These are phyloP conservation scores for Polypterus bichir DNA, from an alignment of 2,113 vertebrate species.

Conservation along the genomic window DNA sequence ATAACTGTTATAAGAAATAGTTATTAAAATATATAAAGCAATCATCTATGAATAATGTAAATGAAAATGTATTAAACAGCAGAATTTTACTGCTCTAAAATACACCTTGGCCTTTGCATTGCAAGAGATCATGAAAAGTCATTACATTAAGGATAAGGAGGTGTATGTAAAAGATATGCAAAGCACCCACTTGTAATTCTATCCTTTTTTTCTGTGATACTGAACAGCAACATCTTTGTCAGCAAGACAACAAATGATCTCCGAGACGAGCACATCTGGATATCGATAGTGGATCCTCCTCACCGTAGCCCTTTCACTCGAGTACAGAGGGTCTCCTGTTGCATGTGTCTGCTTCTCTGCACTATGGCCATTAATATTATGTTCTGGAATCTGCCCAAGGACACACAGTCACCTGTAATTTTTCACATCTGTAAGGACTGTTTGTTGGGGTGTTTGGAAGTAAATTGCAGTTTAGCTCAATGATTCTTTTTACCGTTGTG, in stretches of 20 bases:
- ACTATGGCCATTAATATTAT: constrained; percentile 70
- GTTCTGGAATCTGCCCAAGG: constrained; percentile 53
- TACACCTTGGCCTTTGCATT: too few species aligned
- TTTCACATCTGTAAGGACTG: constrained; percentile 39
- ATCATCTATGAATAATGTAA: too few species aligned
- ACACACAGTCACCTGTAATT: constrained; percentile 36
- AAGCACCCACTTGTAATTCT: neutral
- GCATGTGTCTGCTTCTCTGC: constrained; percentile 61
- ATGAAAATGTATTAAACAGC: too few species aligned
- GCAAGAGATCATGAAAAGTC: too few species aligned
- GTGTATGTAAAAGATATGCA: too few species aligned
- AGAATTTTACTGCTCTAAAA: too few species aligned
- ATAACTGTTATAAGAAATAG: too few species aligned
- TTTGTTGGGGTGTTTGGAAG: neutral
- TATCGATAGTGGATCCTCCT: constrained; percentile 55
- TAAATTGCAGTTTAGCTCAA: too few species aligned
- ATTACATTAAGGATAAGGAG: too few species aligned
- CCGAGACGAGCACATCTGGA: constrained; percentile 63
- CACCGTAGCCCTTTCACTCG: constrained; percentile 55
- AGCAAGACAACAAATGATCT: constrained; percentile 53
- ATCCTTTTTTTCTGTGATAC: neutral
- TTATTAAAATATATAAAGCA: too few species aligned
- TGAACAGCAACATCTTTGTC: constrained; percentile 55
- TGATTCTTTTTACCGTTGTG: too few species aligned
- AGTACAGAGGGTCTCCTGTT: constrained; percentile 60